Base-by-base conservation (phyloP, 2,113 vertebrate genomes). In the Turdus rufiventris region DNA sequence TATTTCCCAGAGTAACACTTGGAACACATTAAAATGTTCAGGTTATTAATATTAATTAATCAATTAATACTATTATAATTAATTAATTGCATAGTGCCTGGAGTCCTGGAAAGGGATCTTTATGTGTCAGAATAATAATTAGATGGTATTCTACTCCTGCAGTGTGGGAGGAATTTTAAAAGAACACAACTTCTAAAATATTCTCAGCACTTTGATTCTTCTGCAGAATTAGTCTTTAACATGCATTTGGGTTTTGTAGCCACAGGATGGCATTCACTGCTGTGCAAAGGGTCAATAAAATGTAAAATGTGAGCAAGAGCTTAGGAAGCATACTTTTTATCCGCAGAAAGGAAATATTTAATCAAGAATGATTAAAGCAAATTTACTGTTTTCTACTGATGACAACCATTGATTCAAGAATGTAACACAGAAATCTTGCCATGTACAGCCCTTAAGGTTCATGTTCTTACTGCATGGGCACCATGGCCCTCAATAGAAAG, bases 31-130 rank as follows among this genome's bases (percentile, higher is more conserved):
- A 85, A 80, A 95, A 82, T 58, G n/a, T 85, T 85, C 87, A 83
- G 67, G 56, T 76, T 93, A 94, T 93, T 95, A 96, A 93, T 91
- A 96, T 94, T 96, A 95, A 96, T 95, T 94, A 90, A 96, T 76
- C 58, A 90, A 92, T 94, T 96, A 93, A 92, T 93, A 86, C 28
- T 51, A 56, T 67, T 90, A 85, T 93, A 96, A 96, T 90, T 94
- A 95, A 95, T 95, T 95, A 92, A 96, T 94, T 88, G 68, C 77
- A 83, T n/a, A 93, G 56, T 67, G 95, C 95, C 93, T 91, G 78
- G 53, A 93, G 91, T 93, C 90, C 75, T 91, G 75, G 75, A 93
- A 87, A 80, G 47, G 78, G 63, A 74, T 88, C 62, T 83, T 91
- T 66, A 68, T 56, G 63, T 58, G 40, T 31, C 8, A 34, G 78